phyloP scores from a whole-genome alignment of 2,113 vertebrate species.

The pig (Sus scrofa) region T2T-Sscrofa CM000812.6:239726001-239726500 shows the following conservation, averaged over 20 bases:
- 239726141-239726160: neutral
- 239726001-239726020: neutral
- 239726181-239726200: neutral
- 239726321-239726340: neutral
- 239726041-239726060: conserved; percentile 52
- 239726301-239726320: conserved; percentile 60
- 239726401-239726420: conserved; percentile 39
- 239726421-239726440: neutral
- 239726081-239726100: conserved; percentile 47
- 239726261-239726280: neutral
- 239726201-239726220: neutral
- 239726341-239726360: conserved; percentile 38
- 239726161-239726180: conserved; percentile 8
- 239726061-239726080: neutral
- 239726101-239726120: neutral
- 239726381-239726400: conserved; percentile 29
- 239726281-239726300: neutral
- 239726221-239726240: conserved; percentile 36
- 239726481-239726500: neutral
- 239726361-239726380: conserved; percentile 45
- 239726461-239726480: neutral
- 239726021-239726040: conserved; percentile 13
- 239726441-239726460: conserved; percentile 46
- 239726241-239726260: neutral
- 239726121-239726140: neutral